phyloP scores from a whole-genome alignment of 2,113 vertebrate genomes.

The Shinisaurus crocodilurus region DNA sequence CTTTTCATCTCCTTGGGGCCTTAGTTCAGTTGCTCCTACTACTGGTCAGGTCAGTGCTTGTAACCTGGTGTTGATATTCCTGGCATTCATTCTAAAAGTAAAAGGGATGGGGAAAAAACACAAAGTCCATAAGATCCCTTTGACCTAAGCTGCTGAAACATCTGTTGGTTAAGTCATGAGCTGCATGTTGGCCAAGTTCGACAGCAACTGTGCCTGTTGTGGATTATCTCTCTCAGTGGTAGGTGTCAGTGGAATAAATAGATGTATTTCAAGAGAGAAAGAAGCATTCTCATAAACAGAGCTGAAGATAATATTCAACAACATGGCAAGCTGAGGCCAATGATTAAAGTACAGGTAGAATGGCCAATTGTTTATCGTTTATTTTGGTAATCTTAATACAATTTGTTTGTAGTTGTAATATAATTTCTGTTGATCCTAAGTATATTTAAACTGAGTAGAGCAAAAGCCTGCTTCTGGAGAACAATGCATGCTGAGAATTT shows the following conservation, averaged over 20 bases:
- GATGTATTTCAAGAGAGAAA: constrained; percentile 69
- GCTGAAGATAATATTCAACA: neutral
- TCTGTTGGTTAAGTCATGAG: constrained; percentile 67
- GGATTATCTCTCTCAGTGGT: constrained; percentile 73
- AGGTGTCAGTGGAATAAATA: constrained; percentile 71
- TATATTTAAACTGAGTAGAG: neutral
- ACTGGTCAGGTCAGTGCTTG: constrained; percentile 64
- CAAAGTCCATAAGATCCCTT: constrained; percentile 61
- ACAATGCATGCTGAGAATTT: neutral
- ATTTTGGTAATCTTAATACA: neutral
- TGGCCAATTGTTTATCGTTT: neutral
- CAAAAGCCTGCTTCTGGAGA: neutral
- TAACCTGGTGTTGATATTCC: constrained; percentile 58
- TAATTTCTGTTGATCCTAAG: neutral
- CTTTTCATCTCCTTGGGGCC: constrained; percentile 53
- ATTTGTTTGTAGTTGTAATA: neutral
- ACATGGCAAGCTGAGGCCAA: neutral
- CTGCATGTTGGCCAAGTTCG: constrained; percentile 66
- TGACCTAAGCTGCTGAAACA: constrained; percentile 67
- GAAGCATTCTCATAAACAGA: constrained; percentile 60
- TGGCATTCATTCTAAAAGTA: constrained; percentile 59
- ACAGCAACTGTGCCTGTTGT: constrained; percentile 67
- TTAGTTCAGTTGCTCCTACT: constrained; percentile 57
- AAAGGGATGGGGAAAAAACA: constrained; percentile 37
- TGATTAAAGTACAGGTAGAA: neutral